Percentiles rank a stretch among this genome's conserved stretches.
These are phyloP conservation scores for Platyscapa corneri DNA, from an alignment of 1,140 invertebrate species.

Conservation along the genomic window DNA sequence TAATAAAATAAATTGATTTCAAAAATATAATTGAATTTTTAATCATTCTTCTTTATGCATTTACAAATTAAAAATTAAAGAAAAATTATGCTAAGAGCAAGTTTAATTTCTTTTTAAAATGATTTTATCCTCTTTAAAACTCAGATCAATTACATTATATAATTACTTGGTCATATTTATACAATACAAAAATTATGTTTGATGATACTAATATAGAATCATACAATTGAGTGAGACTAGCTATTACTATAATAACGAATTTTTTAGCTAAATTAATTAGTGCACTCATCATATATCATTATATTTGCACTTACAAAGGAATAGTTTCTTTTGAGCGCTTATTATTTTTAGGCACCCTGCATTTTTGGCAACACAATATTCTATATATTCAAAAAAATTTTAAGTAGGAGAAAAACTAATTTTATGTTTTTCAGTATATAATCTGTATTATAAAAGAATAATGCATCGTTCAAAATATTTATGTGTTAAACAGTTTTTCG, in stretches of 20 bases:
- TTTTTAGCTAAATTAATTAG: conserved; percentile 40
- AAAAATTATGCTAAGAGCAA: conserved; percentile 25
- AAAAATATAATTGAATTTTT: conserved; percentile 30
- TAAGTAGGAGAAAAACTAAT: background rate
- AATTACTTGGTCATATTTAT: conserved; percentile 62
- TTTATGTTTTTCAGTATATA: background rate
- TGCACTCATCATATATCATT: conserved; percentile 45
- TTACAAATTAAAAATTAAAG: background rate
- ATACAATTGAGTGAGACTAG: conserved; percentile 64
- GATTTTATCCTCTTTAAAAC: conserved; percentile 31
- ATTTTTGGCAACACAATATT: conserved; percentile 57
- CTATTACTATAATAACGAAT: conserved; percentile 62
- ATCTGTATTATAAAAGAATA: background rate
- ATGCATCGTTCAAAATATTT: no score
- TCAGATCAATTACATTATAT: conserved; percentile 48
- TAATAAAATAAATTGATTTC: conserved; percentile 2
- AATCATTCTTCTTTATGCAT: background rate
- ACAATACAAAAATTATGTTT: conserved; percentile 54
- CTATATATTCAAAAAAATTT: background rate
- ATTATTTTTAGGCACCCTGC: conserved; percentile 59
- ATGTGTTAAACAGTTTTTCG: no score
- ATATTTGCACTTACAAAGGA: conserved; percentile 44
- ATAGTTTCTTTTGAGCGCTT: conserved; percentile 50
- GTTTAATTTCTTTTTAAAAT: conserved; percentile 16
- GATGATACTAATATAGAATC: conserved; percentile 59